Evolutionary conservation across 2,113 vertebrate genomes (phyloP), one percentile per base, ranked within the genome.

Genomic region (Sclerurus mexicanus): DNA sequence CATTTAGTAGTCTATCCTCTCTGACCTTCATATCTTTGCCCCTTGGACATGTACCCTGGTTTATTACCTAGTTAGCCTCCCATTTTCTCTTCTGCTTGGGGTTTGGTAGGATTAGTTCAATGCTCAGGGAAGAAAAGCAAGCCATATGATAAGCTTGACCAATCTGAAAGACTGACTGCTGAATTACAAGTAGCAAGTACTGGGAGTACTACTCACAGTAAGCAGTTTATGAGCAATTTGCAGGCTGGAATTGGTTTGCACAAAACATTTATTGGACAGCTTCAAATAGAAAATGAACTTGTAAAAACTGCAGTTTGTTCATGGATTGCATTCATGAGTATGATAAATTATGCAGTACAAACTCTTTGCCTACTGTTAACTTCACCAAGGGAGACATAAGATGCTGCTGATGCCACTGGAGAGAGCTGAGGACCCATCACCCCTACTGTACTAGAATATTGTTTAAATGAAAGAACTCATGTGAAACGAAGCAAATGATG

Each of bases 391-490:
- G 68, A 95, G 56, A 40, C 39, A 49, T 60, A 89, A 89, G 95
- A 89, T 85, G 71, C 37, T 95, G 73, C 85, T 94, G 86, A 82
- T 90, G 80, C 76, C 64, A 62, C 60, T 72, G 69, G 83, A 90
- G 76, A 95, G 80, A 85, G 72, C 80, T 88, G 42, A 80, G 88
- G 88, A 88, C 79, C 76, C 72, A 71, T 92, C 76, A 39, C 28
- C 68, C 42, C n/a, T 68, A 68, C 88, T 46, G 44, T 86, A 95
- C 28, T 68, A 78, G 68, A 89, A 96, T 94, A 92, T 87, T 92
- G 96, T 96, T 96, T 95, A 95, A 95, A 96, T 92, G 85, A 94
- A 93, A 81, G 80, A 94, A 94, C 88, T 96, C 96, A 92, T 82
- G 95, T 92, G 96, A 93, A 97, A 95, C 0, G 60, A 93, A 96